These are phyloP conservation scores for Lithophane semibrunnea DNA, from an alignment of 2,888 invertebrate species.

Conservation along the genomic window DNA sequence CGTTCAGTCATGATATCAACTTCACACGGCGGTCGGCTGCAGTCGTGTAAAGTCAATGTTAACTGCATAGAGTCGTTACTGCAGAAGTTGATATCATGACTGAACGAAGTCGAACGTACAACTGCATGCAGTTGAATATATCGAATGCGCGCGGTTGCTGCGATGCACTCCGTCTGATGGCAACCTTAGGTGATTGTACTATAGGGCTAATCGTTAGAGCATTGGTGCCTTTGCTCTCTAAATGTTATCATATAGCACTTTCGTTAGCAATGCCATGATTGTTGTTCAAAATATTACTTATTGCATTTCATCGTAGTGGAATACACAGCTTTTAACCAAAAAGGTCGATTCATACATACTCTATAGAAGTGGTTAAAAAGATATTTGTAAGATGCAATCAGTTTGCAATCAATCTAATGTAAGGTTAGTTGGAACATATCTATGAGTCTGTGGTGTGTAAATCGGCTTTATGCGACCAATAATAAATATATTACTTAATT, in stretches of 20 bases:
- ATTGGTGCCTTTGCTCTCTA: constrained; percentile 57
- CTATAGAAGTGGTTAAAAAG: neutral
- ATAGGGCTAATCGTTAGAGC: constrained; percentile 32
- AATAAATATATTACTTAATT: constrained; percentile 39
- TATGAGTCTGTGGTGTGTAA: constrained; percentile 14
- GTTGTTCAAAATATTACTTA: constrained; percentile 60
- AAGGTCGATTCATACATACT: constrained; percentile 25
- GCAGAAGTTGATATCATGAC: too few relatives aligned
- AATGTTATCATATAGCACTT: constrained; percentile 35
- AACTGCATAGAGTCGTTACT: too few relatives aligned
- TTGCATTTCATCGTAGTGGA: constrained; percentile 55
- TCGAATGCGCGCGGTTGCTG: too few relatives aligned
- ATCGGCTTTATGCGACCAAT: constrained; percentile 46
- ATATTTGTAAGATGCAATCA: neutral
- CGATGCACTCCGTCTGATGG: too few relatives aligned
- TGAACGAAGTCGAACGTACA: too few relatives aligned
- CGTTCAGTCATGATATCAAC: too few relatives aligned
- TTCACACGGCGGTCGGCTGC: too few relatives aligned
- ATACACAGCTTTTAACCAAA: constrained; percentile 43
- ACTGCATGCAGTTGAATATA: too few relatives aligned
- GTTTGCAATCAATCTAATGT: constrained; percentile 12
- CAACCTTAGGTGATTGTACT: neutral
- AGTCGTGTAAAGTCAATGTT: too few relatives aligned
- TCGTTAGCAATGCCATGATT: constrained; percentile 52
- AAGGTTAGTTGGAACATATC: constrained; percentile 6